phyloP scores from a whole-genome alignment of 2,113 vertebrate species.

The Asarcornis scutulata region DNA sequence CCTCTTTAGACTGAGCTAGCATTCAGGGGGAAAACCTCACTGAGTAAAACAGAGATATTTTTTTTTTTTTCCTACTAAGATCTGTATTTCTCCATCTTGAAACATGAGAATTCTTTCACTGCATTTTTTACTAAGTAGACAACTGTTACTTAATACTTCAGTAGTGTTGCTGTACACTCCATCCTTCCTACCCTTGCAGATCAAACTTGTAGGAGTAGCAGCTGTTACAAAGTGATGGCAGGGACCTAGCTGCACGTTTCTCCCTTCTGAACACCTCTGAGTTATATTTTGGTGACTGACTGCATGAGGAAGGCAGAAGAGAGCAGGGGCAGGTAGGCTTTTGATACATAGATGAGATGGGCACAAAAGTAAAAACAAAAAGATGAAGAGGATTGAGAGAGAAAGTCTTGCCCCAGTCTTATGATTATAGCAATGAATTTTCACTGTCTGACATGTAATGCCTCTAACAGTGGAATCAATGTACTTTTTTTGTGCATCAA shows the following conservation, averaged over 20 bases:
- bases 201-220: slow-evolving; percentile 29
- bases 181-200: slow-evolving; percentile 1
- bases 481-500: not conserved
- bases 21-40: not conserved
- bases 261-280: slow-evolving; percentile 19
- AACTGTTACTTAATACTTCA: slow-evolving; percentile 23
- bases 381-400: not conserved
- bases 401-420: not conserved
- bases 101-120: not conserved
- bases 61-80: not conserved
- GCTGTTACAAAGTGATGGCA: slow-evolving; percentile 24
- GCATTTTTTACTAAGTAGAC: not conserved
- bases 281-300: slow-evolving; percentile 13
- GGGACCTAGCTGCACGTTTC: slow-evolving; percentile 1
- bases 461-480: not conserved
- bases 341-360: not conserved
- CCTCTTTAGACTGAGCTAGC: not conserved
- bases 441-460: not conserved
- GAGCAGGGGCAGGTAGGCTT: not conserved
- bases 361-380: not conserved
- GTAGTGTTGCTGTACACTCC: not conserved
- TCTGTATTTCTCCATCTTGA: not conserved
- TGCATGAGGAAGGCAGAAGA: not conserved
- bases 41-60: not conserved
- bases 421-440: not conserved